Evolutionary conservation across 1,140 invertebrate species (phyloP).

Genomic region (Drosophila mojavensis): DNA sequence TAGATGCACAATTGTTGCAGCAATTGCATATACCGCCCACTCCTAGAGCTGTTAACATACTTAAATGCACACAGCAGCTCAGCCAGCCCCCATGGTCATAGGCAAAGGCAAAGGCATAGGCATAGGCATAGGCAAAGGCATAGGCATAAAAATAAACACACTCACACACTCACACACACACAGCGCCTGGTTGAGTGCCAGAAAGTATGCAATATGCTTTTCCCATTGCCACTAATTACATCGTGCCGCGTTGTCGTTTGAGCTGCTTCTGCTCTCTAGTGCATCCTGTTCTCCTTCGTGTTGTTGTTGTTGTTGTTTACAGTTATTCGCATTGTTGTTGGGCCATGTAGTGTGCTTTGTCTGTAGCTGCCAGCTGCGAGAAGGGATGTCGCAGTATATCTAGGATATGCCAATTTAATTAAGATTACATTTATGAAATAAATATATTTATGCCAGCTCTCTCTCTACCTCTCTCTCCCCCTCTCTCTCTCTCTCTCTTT

Average conservation of each 20-base stretch:
- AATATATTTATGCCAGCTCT: neutral
- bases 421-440: neutral
- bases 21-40: slow-evolving; percentile 44
- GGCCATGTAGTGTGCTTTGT: slow-evolving; percentile 47
- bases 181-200: slow-evolving; percentile 55
- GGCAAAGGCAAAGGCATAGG: slow-evolving; percentile 5
- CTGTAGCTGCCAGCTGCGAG: neutral
- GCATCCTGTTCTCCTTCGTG: slow-evolving; percentile 9
- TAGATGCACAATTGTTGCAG: slow-evolving; percentile 75
- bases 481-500: neutral
- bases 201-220: slow-evolving; percentile 73
- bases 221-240: slow-evolving; percentile 75
- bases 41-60: slow-evolving; percentile 68
- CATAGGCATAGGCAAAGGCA: slow-evolving; percentile 11
- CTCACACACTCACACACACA: slow-evolving; percentile 12
- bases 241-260: slow-evolving; percentile 48
- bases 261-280: slow-evolving; percentile 21
- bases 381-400: neutral
- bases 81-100: slow-evolving; percentile 9
- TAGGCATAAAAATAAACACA: slow-evolving; percentile 12
- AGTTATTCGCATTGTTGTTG: slow-evolving; percentile 6
- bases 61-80: slow-evolving; percentile 64
- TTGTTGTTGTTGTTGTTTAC: slow-evolving; percentile 21
- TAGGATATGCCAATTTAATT: slow-evolving; percentile 12
- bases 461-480: neutral